phyloP scores from a whole-genome alignment of 2,113 vertebrate genomes.

The Okapia johnstoni region DNA sequence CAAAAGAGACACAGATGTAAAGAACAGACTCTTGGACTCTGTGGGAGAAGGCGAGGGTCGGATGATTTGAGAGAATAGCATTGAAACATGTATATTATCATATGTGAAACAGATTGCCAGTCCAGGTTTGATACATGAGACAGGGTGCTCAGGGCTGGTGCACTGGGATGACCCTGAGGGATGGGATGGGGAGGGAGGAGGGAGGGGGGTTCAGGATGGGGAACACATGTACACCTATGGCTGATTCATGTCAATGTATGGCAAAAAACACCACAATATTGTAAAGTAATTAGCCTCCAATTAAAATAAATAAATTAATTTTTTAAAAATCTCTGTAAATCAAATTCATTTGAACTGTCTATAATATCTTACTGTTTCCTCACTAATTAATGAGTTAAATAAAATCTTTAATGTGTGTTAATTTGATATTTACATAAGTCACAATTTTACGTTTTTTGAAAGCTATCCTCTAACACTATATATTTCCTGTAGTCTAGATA shows the following conservation, averaged over 20 bases:
- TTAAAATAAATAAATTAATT: neutral
- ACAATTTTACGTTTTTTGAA: neutral
- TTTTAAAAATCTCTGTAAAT: neutral
- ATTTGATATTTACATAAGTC: neutral
- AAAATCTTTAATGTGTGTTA: neutral
- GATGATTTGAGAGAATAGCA: neutral
- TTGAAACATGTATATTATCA: neutral
- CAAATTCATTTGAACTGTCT: neutral
- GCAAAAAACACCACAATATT: neutral
- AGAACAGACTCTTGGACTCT: neutral
- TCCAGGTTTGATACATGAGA: neutral
- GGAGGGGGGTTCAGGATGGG: neutral
- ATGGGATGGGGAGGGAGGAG: neutral
- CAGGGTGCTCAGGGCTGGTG: neutral
- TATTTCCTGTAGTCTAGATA: neutral
- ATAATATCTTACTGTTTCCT: neutral
- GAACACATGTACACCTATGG: neutral
- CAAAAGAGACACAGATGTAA: neutral
- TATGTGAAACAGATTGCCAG: neutral
- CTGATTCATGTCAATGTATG: neutral
- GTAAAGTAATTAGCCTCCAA: neutral
- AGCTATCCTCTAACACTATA: neutral
- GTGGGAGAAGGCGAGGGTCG: neutral
- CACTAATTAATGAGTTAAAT: conserved; percentile 25
- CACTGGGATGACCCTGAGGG: neutral